Conservation (phyloP, 2,888 invertebrate genomes). For the Epistrophella euchroma region DNA sequence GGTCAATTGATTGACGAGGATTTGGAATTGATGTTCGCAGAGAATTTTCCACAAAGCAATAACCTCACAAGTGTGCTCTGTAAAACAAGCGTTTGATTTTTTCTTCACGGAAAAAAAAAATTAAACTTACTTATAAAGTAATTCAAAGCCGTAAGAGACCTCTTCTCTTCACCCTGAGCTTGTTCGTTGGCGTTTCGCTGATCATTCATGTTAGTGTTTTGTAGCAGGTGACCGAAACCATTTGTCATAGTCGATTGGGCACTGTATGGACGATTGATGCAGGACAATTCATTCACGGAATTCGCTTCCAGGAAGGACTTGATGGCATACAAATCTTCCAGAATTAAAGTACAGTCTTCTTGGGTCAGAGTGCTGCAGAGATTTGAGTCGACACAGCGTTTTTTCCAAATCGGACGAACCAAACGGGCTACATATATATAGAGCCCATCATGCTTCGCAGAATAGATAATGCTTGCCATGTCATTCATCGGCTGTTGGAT, state of each 20-base stretch:
- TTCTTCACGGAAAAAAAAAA: background rate
- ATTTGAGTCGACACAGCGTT: constrained; percentile 89
- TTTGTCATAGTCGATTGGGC: constrained; percentile 78
- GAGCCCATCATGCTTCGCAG: constrained; percentile 96
- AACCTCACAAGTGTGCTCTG: constrained; percentile 92
- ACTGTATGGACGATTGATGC: constrained; percentile 78
- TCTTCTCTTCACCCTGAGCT: constrained; percentile 88
- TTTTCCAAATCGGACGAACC: constrained; percentile 94
- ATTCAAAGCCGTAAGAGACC: constrained; percentile 91
- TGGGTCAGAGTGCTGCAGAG: constrained; percentile 88
- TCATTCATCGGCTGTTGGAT: constrained; percentile 77
- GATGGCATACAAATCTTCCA: constrained; percentile 90
- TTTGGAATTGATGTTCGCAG: constrained; percentile 95
- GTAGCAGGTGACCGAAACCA: constrained; percentile 78
- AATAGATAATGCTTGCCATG: constrained; percentile 84
- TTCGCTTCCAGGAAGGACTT: constrained; percentile 90
- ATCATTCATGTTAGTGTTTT: constrained; percentile 79
- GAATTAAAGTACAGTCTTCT: constrained; percentile 89
- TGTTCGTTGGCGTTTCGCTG: constrained; percentile 83
- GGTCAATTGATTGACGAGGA: constrained; percentile 89
- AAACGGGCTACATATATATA: constrained; percentile 96
- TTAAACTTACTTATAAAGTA: constrained; percentile 86
- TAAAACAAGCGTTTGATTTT: background rate
- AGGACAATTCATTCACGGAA: constrained; percentile 84
- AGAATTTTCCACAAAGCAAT: constrained; percentile 96